These are phyloP conservation scores for Scaptomyza polygonia DNA, from an alignment of 2,888 invertebrate genomes.

Conservation along the genomic window DNA sequence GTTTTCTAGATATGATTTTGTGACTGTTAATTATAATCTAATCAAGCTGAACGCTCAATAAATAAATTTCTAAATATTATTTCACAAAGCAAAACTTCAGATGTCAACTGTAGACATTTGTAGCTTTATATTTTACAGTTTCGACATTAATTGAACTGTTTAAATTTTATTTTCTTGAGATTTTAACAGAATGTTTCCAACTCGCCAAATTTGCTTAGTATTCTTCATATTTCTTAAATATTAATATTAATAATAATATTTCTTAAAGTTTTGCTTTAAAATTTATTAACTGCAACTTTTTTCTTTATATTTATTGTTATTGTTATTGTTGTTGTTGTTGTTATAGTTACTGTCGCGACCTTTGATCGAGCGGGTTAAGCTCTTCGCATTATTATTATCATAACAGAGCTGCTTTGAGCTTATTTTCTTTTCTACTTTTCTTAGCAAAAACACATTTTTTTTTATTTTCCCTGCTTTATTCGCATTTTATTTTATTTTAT, in stretches of 20 bases:
- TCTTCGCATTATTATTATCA: conserved; percentile 32
- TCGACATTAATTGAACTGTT: too few species aligned
- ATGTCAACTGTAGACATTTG: too few species aligned
- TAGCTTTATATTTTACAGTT: too few species aligned
- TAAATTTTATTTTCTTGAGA: too few species aligned
- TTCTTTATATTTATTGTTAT: too few species aligned
- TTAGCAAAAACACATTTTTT: neutral
- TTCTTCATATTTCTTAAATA: neutral
- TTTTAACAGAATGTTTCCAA: neutral
- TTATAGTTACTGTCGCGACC: conserved; percentile 21
- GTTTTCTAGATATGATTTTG: too few species aligned
- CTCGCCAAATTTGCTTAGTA: neutral
- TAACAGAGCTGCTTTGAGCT: conserved; percentile 5
- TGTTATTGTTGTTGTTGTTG: neutral
- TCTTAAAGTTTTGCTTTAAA: conserved; percentile 5
- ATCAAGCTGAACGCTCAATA: too few species aligned
- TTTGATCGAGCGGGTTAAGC: conserved; percentile 20
- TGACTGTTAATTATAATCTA: too few species aligned
- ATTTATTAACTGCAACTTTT: conserved; percentile 1
- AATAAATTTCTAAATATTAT: too few species aligned
- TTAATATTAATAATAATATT: too few species aligned
- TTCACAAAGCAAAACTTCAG: too few species aligned
- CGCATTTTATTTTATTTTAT: conserved; percentile 62
- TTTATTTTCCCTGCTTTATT: conserved; percentile 16
- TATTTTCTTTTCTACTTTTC: neutral